Evolutionary conservation across 2,797 vertebrate genomes (phyloP).

Genomic region (Monodelphis domestica): DNA sequence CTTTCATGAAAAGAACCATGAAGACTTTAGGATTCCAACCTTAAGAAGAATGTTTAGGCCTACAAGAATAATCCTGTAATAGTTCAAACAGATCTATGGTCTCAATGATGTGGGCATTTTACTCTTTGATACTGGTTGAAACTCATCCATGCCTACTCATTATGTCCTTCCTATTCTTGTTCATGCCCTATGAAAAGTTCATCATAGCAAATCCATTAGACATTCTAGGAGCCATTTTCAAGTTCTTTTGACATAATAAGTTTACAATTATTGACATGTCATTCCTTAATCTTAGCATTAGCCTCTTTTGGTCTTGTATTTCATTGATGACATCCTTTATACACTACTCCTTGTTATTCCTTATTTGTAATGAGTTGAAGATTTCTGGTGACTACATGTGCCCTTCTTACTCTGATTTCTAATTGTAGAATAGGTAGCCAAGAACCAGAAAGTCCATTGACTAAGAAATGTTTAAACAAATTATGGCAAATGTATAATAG

Average conservation of each 20-base stretch:
- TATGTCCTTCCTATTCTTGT: not conserved
- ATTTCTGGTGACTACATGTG: not conserved
- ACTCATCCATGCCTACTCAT: not conserved
- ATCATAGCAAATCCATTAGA: not conserved
- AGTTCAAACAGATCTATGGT: not conserved
- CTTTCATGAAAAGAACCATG: not conserved
- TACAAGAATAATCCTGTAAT: not conserved
- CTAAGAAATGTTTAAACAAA: not conserved
- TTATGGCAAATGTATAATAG: not conserved
- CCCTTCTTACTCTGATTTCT: not conserved
- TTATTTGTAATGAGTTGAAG: not conserved
- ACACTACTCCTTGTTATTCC: not conserved
- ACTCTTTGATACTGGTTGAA: not conserved
- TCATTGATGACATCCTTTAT: not conserved
- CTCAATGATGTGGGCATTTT: not conserved
- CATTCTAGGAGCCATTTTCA: not conserved
- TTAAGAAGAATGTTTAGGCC: not conserved
- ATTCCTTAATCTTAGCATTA: not conserved
- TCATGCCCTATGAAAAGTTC: not conserved
- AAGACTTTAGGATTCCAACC: not conserved
- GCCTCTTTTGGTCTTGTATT: not conserved
- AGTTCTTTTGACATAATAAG: not conserved
- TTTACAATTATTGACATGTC: not conserved
- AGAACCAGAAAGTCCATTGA: not conserved
- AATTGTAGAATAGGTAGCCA: not conserved